Evolutionary conservation across 2,113 vertebrate species (phyloP).

Genomic region (Entelurus aequoreus): DNA sequence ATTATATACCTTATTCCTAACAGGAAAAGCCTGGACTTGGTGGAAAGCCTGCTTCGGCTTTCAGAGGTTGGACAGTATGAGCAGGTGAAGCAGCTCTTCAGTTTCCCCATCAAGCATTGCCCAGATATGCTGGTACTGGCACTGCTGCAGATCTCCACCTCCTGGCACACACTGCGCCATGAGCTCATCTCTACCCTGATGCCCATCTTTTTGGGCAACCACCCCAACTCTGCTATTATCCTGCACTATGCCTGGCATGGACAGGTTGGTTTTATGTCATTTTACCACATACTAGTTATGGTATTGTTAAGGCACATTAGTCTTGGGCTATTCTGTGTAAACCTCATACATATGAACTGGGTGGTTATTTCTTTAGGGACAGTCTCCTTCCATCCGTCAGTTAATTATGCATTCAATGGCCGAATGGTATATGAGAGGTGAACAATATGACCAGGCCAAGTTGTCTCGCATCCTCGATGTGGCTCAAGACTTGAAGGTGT

Average conservation of each 20-base stretch:
- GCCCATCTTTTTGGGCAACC: conserved; percentile 98
- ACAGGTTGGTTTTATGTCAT: conserved; percentile 77
- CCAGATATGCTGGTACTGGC: conserved; percentile 97
- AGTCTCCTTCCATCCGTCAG: conserved; percentile 98
- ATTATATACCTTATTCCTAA: not conserved
- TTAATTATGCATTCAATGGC: conserved; percentile 99
- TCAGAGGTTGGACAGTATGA: conserved; percentile 97
- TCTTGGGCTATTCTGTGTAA: conserved; percentile 1
- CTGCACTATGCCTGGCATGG: conserved; percentile 99
- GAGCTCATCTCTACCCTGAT: conserved; percentile 98
- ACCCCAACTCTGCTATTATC: conserved; percentile 98
- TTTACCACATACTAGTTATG: not conserved
- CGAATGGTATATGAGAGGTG: conserved; percentile 99
- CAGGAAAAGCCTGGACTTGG: conserved; percentile 98
- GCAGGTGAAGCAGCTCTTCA: conserved; percentile 98
- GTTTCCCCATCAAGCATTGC: conserved; percentile 98
- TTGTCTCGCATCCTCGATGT: conserved; percentile 97
- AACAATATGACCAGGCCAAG: conserved; percentile 98
- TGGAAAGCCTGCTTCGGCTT: conserved; percentile 88
- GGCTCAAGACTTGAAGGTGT: conserved; percentile 99
- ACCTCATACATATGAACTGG: not conserved
- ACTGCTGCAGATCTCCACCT: conserved; percentile 93
- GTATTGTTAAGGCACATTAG: not conserved
- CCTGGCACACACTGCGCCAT: conserved; percentile 95
- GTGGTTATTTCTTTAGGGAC: conserved; percentile 73